phyloP scores from a whole-genome alignment of 2,113 vertebrate species.

The Rhynchopsitta pachyrhyncha region DNA sequence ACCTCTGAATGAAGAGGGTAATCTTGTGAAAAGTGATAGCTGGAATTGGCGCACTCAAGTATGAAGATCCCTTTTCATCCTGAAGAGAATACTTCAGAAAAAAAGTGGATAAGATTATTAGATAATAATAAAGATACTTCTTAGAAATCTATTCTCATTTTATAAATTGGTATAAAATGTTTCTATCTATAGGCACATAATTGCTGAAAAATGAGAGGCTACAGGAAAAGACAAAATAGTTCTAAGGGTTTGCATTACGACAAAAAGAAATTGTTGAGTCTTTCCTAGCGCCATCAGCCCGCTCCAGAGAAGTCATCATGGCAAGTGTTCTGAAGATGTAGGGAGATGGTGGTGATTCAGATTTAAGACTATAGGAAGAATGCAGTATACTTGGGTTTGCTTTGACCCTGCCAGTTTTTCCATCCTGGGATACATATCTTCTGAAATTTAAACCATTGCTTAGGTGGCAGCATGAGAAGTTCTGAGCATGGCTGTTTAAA shows the following conservation, averaged over 20 bases:
- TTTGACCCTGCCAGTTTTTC: background rate
- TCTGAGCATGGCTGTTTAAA: background rate
- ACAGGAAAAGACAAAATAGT: background rate
- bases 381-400: background rate
- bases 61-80: background rate
- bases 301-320: background rate
- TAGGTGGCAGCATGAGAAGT: background rate
- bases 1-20: background rate
- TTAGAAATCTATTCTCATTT: background rate
- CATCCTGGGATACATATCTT: background rate
- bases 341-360: background rate
- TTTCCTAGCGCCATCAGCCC: background rate
- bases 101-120: conserved; percentile 29
- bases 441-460: background rate
- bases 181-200: background rate
- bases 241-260: background rate
- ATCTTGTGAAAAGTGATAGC: background rate
- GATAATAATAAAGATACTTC: background rate
- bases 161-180: background rate
- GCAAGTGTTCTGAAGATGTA: background rate
- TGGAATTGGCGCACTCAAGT: background rate
- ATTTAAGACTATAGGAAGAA: background rate
- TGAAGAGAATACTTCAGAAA: background rate
- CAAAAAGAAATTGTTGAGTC: background rate
- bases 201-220: background rate